A percentile compares a stretch with the other conserved stretches of the same genome.
Evolutionary conservation across 2,888 invertebrate species (phyloP).

Genomic region (Colletes collaris): DNA sequence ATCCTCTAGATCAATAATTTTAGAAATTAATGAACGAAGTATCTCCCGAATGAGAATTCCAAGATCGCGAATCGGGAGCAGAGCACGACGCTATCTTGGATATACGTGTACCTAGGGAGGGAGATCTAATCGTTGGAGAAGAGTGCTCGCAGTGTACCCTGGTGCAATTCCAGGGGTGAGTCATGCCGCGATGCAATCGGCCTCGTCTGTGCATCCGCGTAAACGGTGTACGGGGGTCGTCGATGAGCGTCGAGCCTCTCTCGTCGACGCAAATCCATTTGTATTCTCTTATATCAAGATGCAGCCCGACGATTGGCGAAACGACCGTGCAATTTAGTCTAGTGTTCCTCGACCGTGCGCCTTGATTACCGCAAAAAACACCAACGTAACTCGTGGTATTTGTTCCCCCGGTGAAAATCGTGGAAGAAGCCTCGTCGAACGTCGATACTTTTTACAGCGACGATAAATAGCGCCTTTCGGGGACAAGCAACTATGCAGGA

Average conservation of each 20-base stretch:
- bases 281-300: slow-evolving; percentile 47
- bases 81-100: slow-evolving; percentile 9
- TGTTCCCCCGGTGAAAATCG: not conserved
- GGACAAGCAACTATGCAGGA: too few species aligned
- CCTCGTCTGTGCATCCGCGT: slow-evolving; percentile 11
- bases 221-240: slow-evolving; percentile 31
- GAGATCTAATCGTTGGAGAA: slow-evolving; percentile 52
- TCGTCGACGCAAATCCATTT: slow-evolving; percentile 44
- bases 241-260: slow-evolving; percentile 18
- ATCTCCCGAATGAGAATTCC: slow-evolving; percentile 3
- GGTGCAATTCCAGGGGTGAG: slow-evolving; percentile 60
- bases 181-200: slow-evolving; percentile 56
- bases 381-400: slow-evolving; percentile 7
- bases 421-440: not conserved
- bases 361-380: slow-evolving; percentile 14
- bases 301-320: slow-evolving; percentile 44
- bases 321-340: slow-evolving; percentile 47
- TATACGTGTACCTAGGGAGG: slow-evolving; percentile 37
- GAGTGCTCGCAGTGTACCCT: slow-evolving; percentile 59
- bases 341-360: slow-evolving; percentile 14
- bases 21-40: not conserved
- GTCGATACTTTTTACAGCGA: not conserved
- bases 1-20: too few species aligned
- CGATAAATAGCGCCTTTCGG: not conserved
- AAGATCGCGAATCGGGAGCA: slow-evolving; percentile 22